These are phyloP conservation scores for Aleiodes alternator DNA, from an alignment of 2,888 invertebrate genomes.

Conservation along the genomic window DNA sequence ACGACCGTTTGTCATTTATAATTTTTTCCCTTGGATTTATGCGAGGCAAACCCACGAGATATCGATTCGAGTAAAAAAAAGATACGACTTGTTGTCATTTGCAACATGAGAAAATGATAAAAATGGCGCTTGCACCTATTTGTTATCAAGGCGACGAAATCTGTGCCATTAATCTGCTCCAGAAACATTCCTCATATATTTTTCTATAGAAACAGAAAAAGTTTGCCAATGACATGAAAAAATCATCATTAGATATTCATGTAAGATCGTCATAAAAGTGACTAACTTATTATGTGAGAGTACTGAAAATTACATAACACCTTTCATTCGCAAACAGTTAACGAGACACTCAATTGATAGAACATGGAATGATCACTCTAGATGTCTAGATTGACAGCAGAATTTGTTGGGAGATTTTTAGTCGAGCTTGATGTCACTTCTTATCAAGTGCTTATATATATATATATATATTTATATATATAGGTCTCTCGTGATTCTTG, in stretches of 20 bases:
- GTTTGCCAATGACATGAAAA: too few species aligned
- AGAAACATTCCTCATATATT: too few species aligned
- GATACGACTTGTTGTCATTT: too few species aligned
- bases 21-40: too few species aligned
- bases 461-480: constrained; percentile 49
- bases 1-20: too few species aligned
- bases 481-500: constrained; percentile 47
- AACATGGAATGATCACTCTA: constrained; percentile 10
- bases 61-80: too few species aligned
- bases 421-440: constrained; percentile 56
- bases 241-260: neutral
- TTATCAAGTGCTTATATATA: constrained; percentile 60
- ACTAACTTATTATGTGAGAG: neutral
- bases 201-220: too few species aligned
- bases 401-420: constrained; percentile 46
- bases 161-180: too few species aligned
- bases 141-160: too few species aligned
- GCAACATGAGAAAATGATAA: too few species aligned
- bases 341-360: constrained; percentile 14
- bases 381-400: constrained; percentile 1
- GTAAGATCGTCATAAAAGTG: constrained; percentile 10
- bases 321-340: constrained; percentile 2
- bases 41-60: too few species aligned
- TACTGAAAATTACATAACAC: neutral
- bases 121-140: too few species aligned